Conservation (phyloP, 1,140 invertebrate species). For the Leptopilina clavipes region DNA sequence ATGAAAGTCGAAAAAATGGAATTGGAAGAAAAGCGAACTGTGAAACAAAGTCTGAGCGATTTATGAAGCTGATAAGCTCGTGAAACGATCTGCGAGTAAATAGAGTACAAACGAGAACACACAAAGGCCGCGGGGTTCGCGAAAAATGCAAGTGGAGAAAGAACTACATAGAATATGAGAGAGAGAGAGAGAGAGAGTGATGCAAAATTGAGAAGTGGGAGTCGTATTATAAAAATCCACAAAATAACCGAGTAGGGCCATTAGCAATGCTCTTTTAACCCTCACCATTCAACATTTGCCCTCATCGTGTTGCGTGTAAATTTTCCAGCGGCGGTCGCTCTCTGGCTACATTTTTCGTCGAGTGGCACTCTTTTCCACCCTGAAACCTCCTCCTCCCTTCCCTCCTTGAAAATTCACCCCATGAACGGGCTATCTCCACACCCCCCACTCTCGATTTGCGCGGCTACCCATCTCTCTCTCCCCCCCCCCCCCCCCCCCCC, state of each 20-base stretch:
- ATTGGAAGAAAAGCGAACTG: background rate
- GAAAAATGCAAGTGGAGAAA: too few relatives aligned
- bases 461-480: constrained; percentile 44
- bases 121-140: constrained; percentile 9
- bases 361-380: constrained; percentile 60
- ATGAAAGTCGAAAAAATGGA: background rate
- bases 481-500: constrained; percentile 52
- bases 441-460: constrained; percentile 32
- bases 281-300: constrained; percentile 69
- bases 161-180: too few relatives aligned
- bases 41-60: constrained; percentile 17
- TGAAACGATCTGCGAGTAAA: constrained; percentile 38
- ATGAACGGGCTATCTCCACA: constrained; percentile 35
- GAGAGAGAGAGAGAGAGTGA: constrained; percentile 32
- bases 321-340: constrained; percentile 73
- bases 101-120: constrained; percentile 42
- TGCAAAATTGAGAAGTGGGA: background rate
- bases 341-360: constrained; percentile 73
- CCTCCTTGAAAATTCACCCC: constrained; percentile 30
- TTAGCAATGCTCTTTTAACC: constrained; percentile 76
- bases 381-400: constrained; percentile 47
- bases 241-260: constrained; percentile 75
- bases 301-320: constrained; percentile 75
- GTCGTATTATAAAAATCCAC: constrained; percentile 75
- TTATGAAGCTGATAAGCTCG: constrained; percentile 38